Percentiles rank a stretch among this genome's conserved stretches.
These are phyloP conservation scores for Siniperca undulata DNA, from an alignment of 2,797 vertebrate species.

Conservation along the genomic window DNA sequence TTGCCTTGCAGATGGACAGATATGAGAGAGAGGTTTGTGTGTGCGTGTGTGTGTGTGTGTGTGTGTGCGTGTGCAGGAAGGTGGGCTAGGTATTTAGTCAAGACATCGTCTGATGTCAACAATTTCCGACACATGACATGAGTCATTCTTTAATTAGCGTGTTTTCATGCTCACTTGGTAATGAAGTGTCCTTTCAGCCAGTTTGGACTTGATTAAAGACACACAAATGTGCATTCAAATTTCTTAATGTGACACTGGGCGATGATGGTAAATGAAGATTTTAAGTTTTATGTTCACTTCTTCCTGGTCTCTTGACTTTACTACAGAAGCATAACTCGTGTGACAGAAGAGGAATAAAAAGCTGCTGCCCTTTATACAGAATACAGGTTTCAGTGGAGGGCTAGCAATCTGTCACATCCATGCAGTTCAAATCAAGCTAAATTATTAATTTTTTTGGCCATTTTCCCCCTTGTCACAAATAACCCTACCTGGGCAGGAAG, in stretches of 20 bases:
- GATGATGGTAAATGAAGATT: slow-evolving; percentile 5
- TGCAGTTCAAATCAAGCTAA: background rate
- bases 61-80: slow-evolving; percentile 4
- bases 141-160: slow-evolving; percentile 62
- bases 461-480: background rate
- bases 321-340: background rate
- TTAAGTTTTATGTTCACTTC: background rate
- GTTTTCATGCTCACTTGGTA: slow-evolving; percentile 30
- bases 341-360: background rate
- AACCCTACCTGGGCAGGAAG: background rate
- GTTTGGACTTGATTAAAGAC: slow-evolving; percentile 35
- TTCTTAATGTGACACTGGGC: background rate
- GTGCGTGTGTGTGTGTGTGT: slow-evolving; percentile 14
- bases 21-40: background rate
- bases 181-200: slow-evolving; percentile 43
- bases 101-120: slow-evolving; percentile 45
- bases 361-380: background rate
- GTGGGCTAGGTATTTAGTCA: slow-evolving; percentile 11
- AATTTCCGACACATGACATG: slow-evolving; percentile 30
- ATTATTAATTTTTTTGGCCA: background rate
- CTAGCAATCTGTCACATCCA: background rate
- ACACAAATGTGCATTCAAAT: slow-evolving; percentile 15
- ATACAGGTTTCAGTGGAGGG: background rate
- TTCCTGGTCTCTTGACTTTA: background rate
- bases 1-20: slow-evolving; percentile 13